phyloP scores from a whole-genome alignment of 2,113 vertebrate genomes.

The Ia io region DNA sequence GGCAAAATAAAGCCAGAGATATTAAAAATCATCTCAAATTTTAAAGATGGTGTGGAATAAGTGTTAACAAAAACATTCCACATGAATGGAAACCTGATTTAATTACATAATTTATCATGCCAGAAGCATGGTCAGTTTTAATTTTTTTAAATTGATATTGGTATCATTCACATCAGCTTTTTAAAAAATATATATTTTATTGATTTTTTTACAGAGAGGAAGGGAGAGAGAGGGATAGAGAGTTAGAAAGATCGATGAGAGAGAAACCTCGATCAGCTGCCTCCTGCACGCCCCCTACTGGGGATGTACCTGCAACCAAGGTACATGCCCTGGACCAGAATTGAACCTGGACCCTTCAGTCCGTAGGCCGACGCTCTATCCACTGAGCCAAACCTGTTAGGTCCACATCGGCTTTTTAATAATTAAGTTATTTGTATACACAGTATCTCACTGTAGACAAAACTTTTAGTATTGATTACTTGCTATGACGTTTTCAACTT shows the following conservation, averaged over 20 bases:
- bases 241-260: no score
- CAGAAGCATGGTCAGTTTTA: background rate
- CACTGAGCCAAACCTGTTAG: no score
- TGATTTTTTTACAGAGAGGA: no score
- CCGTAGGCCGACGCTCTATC: no score
- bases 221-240: no score
- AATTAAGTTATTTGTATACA: background rate
- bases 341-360: no score
- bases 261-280: no score
- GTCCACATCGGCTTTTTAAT: background rate
- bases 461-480: background rate
- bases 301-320: no score
- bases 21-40: background rate
- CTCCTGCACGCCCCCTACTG: no score
- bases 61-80: background rate
- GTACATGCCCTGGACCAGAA: no score
- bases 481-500: background rate
- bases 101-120: background rate
- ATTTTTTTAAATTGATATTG: background rate
- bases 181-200: background rate
- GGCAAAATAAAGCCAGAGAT: conserved; percentile 23
- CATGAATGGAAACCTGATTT: background rate
- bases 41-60: background rate
- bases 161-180: background rate
- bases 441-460: background rate